phyloP scores from a whole-genome alignment of 2,797 vertebrate genomes.

The Liparis tanakae region DNA sequence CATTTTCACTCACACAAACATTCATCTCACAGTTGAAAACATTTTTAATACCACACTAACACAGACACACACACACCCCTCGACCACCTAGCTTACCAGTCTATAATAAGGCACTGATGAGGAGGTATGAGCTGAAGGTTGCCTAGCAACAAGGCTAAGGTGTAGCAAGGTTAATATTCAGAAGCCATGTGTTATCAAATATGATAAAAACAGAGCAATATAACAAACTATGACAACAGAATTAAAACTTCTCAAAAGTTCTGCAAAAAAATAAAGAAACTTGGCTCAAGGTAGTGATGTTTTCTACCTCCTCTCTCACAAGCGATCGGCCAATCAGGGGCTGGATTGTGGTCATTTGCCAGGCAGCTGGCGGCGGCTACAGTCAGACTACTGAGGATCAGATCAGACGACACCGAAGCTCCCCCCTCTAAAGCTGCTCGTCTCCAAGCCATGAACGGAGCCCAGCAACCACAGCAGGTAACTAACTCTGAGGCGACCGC shows the following conservation, averaged over 20 bases:
- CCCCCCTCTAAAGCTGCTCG: conserved; percentile 4
- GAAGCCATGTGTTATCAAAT: conserved; percentile 77
- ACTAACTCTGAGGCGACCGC: conserved; percentile 33
- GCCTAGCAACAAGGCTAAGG: conserved; percentile 84
- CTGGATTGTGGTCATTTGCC: conserved; percentile 44
- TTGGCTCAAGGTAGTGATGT: neutral
- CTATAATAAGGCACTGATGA: conserved; percentile 73
- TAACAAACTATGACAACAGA: conserved; percentile 44
- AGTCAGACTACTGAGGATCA: conserved; percentile 18
- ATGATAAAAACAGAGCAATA: conserved; percentile 59
- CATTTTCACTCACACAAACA: conserved; percentile 29
- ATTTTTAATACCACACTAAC: conserved; percentile 23
- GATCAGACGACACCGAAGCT: conserved; percentile 15
- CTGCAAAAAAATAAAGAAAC: neutral
- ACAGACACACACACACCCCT: conserved; percentile 27
- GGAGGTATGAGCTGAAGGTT: conserved; percentile 74
- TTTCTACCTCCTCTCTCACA: conserved; percentile 13
- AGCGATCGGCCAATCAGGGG: conserved; percentile 31
- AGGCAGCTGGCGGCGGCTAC: conserved; percentile 21
- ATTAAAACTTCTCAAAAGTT: conserved; percentile 18
- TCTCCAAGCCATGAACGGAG: conserved; percentile 28
- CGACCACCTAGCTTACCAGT: conserved; percentile 54
- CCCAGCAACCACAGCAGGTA: conserved; percentile 19
- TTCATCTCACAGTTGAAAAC: conserved; percentile 9
- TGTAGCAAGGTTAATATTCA: conserved; percentile 83